Conservation (phyloP, 2,797 vertebrate genomes). For the Knipowitschia caucasica region DNA sequence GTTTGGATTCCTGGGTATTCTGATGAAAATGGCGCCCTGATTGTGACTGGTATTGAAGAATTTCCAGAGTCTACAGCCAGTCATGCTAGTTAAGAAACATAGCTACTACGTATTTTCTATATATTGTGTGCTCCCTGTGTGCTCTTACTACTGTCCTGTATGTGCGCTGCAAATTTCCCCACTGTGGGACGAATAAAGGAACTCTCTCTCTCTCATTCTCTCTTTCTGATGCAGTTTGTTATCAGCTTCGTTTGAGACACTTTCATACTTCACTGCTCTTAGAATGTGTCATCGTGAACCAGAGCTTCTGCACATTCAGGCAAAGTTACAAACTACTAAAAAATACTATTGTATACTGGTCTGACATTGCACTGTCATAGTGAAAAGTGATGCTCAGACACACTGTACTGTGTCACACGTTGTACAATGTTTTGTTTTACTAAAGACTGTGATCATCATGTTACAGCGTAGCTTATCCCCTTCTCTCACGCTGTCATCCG, state of each 20-base stretch:
- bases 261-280: constrained; percentile 53
- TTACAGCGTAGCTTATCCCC: constrained; percentile 16
- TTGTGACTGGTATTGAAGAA: too few relatives aligned
- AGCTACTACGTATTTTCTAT: too few relatives aligned
- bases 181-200: too few relatives aligned
- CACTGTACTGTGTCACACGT: constrained; percentile 16
- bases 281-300: constrained; percentile 48
- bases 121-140: too few relatives aligned
- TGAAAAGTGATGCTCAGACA: background rate
- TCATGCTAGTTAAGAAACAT: too few relatives aligned
- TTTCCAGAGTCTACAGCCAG: too few relatives aligned
- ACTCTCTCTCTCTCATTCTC: too few relatives aligned
- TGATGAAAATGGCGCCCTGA: constrained; percentile 26
- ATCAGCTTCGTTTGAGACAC: constrained; percentile 31
- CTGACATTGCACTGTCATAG: background rate
- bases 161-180: too few relatives aligned
- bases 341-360: constrained; percentile 23
- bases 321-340: constrained; percentile 50
- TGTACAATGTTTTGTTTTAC: constrained; percentile 19
- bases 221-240: constrained; percentile 30
- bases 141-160: too few relatives aligned
- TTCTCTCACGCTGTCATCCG: constrained; percentile 20
- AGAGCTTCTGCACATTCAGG: constrained; percentile 37
- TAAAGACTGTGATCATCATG: constrained; percentile 36
- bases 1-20: constrained; percentile 3